Base-by-base conservation (phyloP, 2,888 invertebrate genomes). In the Disparrhopalites patrizii region DNA sequence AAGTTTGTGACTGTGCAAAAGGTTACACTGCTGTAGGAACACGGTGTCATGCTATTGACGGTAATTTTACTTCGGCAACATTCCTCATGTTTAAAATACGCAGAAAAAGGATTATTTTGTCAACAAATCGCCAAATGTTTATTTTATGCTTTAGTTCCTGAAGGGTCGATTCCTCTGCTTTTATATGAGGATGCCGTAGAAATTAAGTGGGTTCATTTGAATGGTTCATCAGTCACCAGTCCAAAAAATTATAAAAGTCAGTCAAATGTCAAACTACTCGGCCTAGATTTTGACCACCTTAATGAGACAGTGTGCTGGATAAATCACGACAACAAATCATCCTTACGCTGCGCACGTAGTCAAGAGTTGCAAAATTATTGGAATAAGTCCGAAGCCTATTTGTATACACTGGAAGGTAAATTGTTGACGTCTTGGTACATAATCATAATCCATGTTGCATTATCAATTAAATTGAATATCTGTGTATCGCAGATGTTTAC, bases 281-380 rank as follows among this genome's bases (percentile, higher is more conserved):
- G 77, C 79, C 2, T 78, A 88, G 87, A 87, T 77, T 85, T 87
- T 76, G 84, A 86, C 77, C 86, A 87, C 78, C 81, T 85, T 65
- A 87, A 87, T 77, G 81, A 85, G 67, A 85, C 87, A 33, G 79
- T 88, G 54, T 88, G 87, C 80, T 90, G 88, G 82, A 85, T 91
- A 76, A 86, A 78, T 57, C 76, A 76, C 64, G 70, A 87, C 77
- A 84, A 85, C 78, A 85, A 85, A 70, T 79, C 83, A 31, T 78
- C 80, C 58, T 79, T 90, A 71, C 83, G 85, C 76, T 90, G 90
- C 79, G 86, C 85, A 70, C 81, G 82, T 73, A 83, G 86, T 57
- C 86, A 86, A 76, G 82, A 88, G 79, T 81, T 89, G 76, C 79
- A 82, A 57, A 79, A 81, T 62, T 81, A 81, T 71, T 85, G 85